These are phyloP conservation scores for Tipula unca DNA, from an alignment of 2,888 invertebrate genomes.

Conservation along the genomic window DNA sequence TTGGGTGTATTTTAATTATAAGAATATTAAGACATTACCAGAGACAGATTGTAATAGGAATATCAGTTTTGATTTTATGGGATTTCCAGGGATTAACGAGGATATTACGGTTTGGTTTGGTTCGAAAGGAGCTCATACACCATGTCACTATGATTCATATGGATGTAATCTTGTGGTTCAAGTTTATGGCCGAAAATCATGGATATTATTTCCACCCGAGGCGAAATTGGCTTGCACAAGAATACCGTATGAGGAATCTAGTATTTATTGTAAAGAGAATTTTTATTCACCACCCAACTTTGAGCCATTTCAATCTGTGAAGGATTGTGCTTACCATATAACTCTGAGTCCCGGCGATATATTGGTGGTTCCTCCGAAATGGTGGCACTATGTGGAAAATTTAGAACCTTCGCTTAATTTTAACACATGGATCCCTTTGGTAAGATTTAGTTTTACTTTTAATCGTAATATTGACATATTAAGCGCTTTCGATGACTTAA, in stretches of 20 bases:
- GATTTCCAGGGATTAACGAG: constrained; percentile 54
- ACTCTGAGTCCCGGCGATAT: constrained; percentile 77
- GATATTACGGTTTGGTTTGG: constrained; percentile 86
- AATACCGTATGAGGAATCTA: constrained; percentile 94
- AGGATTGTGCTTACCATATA: constrained; percentile 48
- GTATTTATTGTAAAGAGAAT: constrained; percentile 78
- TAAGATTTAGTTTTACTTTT: constrained; percentile 34
- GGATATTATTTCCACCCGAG: constrained; percentile 84
- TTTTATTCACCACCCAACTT: constrained; percentile 57
- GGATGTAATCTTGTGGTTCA: constrained; percentile 90
- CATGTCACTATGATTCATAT: constrained; percentile 90
- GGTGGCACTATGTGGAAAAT: constrained; percentile 98
- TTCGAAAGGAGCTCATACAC: constrained; percentile 78
- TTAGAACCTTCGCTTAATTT: constrained; percentile 57
- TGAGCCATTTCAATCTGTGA: constrained; percentile 36
- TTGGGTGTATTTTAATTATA: constrained; percentile 37
- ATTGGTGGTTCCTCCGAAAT: constrained; percentile 78
- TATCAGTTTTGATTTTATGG: constrained; percentile 60
- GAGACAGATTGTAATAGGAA: constrained; percentile 34
- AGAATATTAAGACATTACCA: constrained; percentile 32
- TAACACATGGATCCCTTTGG: constrained; percentile 66
- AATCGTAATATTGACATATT: constrained; percentile 21
- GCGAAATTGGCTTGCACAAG: constrained; percentile 67
- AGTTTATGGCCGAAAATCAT: constrained; percentile 81
- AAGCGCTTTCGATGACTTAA: too few relatives aligned